A percentile compares a stretch with the other conserved stretches of the same genome.
These are phyloP conservation scores for Chaetorhynchus papuensis DNA, from an alignment of 2,113 vertebrate species.

Conservation along the genomic window DNA sequence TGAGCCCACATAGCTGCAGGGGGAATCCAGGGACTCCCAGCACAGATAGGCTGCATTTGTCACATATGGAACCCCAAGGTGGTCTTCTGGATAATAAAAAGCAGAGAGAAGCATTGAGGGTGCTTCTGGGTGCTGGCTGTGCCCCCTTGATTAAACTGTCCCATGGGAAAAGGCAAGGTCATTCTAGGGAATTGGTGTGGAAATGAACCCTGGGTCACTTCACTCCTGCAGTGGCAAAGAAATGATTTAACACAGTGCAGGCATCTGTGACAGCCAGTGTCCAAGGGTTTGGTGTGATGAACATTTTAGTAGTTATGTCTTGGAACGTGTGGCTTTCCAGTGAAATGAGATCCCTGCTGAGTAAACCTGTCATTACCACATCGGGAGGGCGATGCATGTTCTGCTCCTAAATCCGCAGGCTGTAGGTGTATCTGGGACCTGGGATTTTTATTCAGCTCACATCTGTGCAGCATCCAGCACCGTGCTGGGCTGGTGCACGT, in stretches of 20 bases:
- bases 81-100: background rate
- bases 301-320: background rate
- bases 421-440: background rate
- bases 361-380: background rate
- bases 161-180: background rate
- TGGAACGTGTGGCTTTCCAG: background rate
- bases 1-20: background rate
- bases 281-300: background rate
- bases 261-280: background rate
- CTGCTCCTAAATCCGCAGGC: background rate
- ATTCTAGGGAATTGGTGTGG: background rate
- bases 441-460: slow-evolving; percentile 41
- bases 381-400: rapidly evolving
- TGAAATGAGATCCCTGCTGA: background rate
- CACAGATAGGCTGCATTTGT: background rate
- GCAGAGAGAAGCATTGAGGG: background rate
- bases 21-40: background rate
- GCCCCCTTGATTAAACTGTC: background rate
- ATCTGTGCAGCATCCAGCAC: slow-evolving; percentile 18
- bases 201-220: background rate
- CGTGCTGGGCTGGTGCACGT: background rate
- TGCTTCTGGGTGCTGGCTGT: background rate
- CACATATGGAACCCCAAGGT: background rate
- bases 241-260: background rate
- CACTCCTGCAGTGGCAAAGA: background rate